phyloP scores from a whole-genome alignment of 2,797 vertebrate genomes.

The Lepidocolaptes lacrymiger region DNA sequence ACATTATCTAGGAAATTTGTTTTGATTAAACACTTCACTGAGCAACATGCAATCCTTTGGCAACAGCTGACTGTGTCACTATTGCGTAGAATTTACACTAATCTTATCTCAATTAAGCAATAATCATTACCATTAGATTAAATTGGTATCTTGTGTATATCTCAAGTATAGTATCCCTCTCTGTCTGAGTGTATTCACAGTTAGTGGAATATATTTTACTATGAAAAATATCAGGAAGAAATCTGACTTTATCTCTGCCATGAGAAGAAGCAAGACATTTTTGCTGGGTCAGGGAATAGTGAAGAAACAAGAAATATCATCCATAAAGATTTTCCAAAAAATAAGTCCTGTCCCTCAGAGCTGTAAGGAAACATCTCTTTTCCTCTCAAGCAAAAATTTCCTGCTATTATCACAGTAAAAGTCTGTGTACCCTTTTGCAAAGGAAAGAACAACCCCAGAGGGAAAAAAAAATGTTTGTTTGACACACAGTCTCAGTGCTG shows the following conservation, averaged over 20 bases:
- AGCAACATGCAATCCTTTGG: not conserved
- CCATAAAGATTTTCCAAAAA: not conserved
- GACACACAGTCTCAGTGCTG: not conserved
- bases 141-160: not conserved
- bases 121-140: not conserved
- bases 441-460: not conserved
- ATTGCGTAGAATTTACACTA: not conserved
- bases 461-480: not conserved
- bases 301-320: not conserved
- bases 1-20: not conserved
- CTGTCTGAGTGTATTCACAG: not conserved
- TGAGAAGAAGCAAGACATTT: not conserved
- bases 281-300: not conserved
- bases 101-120: not conserved
- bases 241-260: not conserved
- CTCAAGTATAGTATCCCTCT: not conserved
- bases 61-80: not conserved
- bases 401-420: not conserved
- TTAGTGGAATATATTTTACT: not conserved
- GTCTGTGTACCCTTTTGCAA: not conserved
- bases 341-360: not conserved
- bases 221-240: not conserved
- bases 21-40: not conserved
- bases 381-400: not conserved
- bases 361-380: not conserved